These are phyloP conservation scores for Orchestia grillus DNA, from an alignment of 1,140 invertebrate species.

Conservation along the genomic window DNA sequence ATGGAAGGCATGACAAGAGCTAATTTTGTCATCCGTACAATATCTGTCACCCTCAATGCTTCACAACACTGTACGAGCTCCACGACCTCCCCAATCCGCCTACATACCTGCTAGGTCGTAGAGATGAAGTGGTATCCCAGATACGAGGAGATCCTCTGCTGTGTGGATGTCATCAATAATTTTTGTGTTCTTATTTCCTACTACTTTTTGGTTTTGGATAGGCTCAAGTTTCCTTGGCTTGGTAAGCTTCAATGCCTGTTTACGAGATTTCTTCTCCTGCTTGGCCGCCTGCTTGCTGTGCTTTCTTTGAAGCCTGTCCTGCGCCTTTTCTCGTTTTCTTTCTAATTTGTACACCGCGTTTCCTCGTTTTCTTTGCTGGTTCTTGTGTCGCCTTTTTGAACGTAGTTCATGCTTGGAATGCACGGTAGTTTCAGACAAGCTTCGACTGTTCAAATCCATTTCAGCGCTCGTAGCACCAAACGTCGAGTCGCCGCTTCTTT, in stretches of 20 bases:
- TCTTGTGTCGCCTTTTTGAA: not conserved
- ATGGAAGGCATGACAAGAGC: no score
- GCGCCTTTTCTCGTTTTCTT: not conserved
- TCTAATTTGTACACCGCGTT: no score
- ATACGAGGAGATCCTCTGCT: not conserved
- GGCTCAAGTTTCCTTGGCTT: not conserved
- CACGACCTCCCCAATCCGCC: no score
- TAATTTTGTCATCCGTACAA: no score
- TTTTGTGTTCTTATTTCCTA: not conserved
- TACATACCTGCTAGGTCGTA: constrained; percentile 11
- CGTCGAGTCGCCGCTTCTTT: not conserved
- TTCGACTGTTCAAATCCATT: not conserved
- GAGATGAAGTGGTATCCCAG: constrained; percentile 37
- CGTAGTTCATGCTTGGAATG: not conserved
- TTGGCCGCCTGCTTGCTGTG: not conserved
- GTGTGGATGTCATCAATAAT: not conserved
- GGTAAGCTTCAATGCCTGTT: not conserved
- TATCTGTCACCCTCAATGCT: no score
- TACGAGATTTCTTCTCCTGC: not conserved
- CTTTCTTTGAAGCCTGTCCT: not conserved
- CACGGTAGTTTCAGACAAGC: not conserved
- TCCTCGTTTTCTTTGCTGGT: not conserved
- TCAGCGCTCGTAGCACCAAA: not conserved
- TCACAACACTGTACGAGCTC: no score
- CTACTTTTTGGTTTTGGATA: not conserved